Percentiles rank a stretch among this genome's conserved stretches.
Evolutionary conservation across 2,113 vertebrate genomes (phyloP).

Genomic region (Vimba vimba): DNA sequence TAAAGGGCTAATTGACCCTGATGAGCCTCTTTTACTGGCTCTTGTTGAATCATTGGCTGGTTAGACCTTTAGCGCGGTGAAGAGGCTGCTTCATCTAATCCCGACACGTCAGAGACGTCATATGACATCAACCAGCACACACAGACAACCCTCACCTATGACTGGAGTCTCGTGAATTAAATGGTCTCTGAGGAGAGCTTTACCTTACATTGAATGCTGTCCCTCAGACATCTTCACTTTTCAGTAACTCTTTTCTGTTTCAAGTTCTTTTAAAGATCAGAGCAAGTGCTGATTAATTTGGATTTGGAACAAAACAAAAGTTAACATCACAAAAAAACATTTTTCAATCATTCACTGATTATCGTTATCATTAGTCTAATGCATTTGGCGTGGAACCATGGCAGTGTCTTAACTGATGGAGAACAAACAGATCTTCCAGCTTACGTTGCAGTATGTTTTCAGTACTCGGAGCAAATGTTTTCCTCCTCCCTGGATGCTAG

Average conservation of each 20-base stretch:
- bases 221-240: constrained; percentile 36
- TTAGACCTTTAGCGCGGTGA: constrained; percentile 39
- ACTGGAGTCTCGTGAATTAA: constrained; percentile 54
- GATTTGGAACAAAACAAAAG: constrained; percentile 51
- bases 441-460: constrained; percentile 42
- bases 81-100: constrained; percentile 35
- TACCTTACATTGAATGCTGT: too few species aligned
- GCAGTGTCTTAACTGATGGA: constrained; percentile 62
- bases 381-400: constrained; percentile 63
- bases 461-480: constrained; percentile 58
- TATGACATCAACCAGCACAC: constrained; percentile 47
- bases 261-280: constrained; percentile 34
- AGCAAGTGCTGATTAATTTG: constrained; percentile 43
- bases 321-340: constrained; percentile 52
- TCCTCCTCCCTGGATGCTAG: constrained; percentile 43
- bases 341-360: background rate
- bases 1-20: constrained; percentile 31
- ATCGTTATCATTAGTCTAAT: constrained; percentile 66
- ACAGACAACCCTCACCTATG: constrained; percentile 33
- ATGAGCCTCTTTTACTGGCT: constrained; percentile 36
- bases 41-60: constrained; percentile 35
- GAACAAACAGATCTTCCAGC: constrained; percentile 70
- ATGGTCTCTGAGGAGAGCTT: constrained; percentile 58
- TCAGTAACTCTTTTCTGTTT: constrained; percentile 49
- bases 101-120: background rate